phyloP scores from a whole-genome alignment of 2,113 vertebrate genomes.

The Xiphophorus maculatus region DNA sequence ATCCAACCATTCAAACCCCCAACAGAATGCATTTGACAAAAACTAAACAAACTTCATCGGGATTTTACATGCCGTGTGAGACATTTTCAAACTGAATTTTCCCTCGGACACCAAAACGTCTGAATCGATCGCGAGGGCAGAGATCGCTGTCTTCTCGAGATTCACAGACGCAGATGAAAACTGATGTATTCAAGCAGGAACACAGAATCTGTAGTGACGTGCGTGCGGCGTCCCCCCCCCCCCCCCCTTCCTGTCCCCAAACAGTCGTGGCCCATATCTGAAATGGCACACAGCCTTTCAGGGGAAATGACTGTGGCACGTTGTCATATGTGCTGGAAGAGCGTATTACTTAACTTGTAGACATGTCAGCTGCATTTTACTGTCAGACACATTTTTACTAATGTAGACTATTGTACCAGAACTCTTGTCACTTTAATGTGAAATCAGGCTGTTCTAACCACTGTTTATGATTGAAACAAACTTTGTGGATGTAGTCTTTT shows the following conservation, averaged over 20 bases:
- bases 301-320: neutral
- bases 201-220: slow-evolving; percentile 1
- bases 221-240: neutral
- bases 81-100: neutral
- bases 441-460: neutral
- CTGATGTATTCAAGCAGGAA: slow-evolving; percentile 6
- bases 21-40: neutral
- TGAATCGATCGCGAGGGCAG: neutral
- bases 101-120: neutral
- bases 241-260: no score
- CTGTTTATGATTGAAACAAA: neutral
- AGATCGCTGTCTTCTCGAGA: neutral
- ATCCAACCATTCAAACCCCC: neutral
- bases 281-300: slow-evolving; percentile 1
- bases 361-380: neutral
- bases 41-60: neutral
- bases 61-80: neutral
- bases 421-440: neutral
- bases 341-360: neutral
- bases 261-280: neutral
- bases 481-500: no score
- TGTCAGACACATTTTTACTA: neutral
- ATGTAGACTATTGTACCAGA: neutral
- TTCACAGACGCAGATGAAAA: slow-evolving; percentile 1
- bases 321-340: neutral